Evolutionary conservation across 2,888 invertebrate genomes (phyloP).

Genomic region (Trypoxylon attenuatum): DNA sequence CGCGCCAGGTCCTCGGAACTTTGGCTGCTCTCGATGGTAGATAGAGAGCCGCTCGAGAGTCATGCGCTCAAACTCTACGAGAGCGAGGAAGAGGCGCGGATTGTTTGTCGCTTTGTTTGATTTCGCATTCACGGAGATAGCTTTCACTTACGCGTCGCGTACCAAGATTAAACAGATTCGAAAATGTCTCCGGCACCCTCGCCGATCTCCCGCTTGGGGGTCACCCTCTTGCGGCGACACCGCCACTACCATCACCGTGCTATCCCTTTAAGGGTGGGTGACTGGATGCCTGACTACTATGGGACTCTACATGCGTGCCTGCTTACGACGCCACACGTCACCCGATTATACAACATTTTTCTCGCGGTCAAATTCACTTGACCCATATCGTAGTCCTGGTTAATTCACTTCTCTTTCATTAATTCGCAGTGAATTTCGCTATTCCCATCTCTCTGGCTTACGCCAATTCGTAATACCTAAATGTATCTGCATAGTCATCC

Average conservation of each 20-base stretch:
- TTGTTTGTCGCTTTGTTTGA: conserved; percentile 74
- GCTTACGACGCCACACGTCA: conserved; percentile 8
- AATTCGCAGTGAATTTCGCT: too few relatives aligned
- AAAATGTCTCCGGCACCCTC: conserved; percentile 64
- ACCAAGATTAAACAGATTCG: conserved; percentile 74
- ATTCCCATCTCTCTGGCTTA: too few relatives aligned
- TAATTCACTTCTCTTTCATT: conserved; percentile 19
- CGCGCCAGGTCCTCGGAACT: conserved; percentile 51
- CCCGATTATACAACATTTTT: conserved; percentile 2
- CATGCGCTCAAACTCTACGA: background rate
- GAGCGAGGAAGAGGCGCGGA: conserved; percentile 38
- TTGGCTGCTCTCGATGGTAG: conserved; percentile 57
- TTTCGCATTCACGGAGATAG: conserved; percentile 73
- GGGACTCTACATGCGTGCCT: conserved; percentile 27
- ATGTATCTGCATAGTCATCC: too few relatives aligned
- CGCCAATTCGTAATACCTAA: too few relatives aligned
- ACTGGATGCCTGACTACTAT: background rate
- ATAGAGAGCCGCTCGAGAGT: background rate
- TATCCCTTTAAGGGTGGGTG: too few relatives aligned
- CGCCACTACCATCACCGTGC: too few relatives aligned
- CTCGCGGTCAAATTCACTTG: conserved; percentile 9
- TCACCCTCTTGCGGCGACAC: too few relatives aligned
- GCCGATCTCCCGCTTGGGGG: conserved; percentile 18
- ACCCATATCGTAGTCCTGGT: conserved; percentile 24
- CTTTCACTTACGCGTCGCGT: conserved; percentile 72